Percentiles rank a stretch among this genome's conserved stretches.
These are phyloP conservation scores for Acrocephalus arundinaceus DNA, from an alignment of 2,113 vertebrate species.

Conservation along the genomic window DNA sequence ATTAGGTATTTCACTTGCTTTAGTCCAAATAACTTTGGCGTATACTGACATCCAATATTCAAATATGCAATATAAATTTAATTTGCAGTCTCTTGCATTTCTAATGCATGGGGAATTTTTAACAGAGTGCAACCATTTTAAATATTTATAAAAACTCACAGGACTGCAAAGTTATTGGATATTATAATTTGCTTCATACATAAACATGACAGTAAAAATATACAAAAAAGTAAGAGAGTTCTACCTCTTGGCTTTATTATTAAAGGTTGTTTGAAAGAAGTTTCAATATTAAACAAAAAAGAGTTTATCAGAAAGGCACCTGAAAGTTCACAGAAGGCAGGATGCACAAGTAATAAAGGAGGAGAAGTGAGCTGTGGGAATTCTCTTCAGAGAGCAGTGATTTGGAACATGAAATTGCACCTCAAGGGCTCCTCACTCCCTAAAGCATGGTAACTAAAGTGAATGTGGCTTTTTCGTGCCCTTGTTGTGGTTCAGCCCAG, in stretches of 20 bases:
- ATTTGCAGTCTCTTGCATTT: slow-evolving; percentile 26
- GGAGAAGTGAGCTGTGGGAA: not conserved
- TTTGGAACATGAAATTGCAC: not conserved
- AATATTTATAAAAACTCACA: slow-evolving; percentile 51
- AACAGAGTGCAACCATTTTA: not conserved
- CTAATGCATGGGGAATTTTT: slow-evolving; percentile 14
- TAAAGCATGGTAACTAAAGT: not conserved
- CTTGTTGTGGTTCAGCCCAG: not conserved
- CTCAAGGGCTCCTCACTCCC: not conserved
- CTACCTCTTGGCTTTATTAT: not conserved
- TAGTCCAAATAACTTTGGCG: not conserved
- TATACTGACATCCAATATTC: slow-evolving; percentile 19
- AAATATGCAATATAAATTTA: slow-evolving; percentile 26
- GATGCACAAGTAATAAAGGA: not conserved
- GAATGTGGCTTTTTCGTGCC: fast-evolving
- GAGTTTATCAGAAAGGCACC: not conserved
- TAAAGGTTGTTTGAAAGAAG: not conserved
- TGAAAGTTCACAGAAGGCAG: not conserved
- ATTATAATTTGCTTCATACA: slow-evolving; percentile 43
- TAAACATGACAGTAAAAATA: slow-evolving; percentile 18
- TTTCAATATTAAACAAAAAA: not conserved
- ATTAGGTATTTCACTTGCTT: slow-evolving; percentile 7
- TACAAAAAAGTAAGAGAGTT: not conserved
- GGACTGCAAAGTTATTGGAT: not conserved
- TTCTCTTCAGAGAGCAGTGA: not conserved